Conservation (phyloP, 1,140 invertebrate genomes). For the Propsilocerus akamusi region DNA sequence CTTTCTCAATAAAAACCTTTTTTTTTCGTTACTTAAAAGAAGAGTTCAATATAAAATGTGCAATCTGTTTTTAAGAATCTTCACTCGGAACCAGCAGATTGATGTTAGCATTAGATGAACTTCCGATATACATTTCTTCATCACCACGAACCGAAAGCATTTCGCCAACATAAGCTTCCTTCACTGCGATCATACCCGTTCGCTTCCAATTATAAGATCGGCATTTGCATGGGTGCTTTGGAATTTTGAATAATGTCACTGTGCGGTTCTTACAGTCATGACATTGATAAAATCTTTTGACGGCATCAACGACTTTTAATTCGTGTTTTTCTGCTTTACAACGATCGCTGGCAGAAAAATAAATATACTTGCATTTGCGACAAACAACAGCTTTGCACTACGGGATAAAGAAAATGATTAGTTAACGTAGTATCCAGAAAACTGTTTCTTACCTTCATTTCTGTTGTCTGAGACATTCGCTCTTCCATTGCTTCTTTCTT, state of each 20-base stretch:
- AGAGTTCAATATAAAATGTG: no score
- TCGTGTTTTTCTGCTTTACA: constrained; percentile 70
- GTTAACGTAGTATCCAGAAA: not conserved
- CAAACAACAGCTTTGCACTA: constrained; percentile 74
- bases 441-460: constrained; percentile 28
- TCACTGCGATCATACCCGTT: constrained; percentile 62
- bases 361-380: constrained; percentile 74
- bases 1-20: no score
- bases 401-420: not conserved
- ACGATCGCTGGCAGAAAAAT: constrained; percentile 60
- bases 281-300: constrained; percentile 84
- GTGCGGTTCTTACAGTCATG: constrained; percentile 68
- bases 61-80: not conserved
- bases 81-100: not conserved
- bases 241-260: constrained; percentile 54
- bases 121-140: constrained; percentile 48
- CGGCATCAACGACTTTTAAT: constrained; percentile 52
- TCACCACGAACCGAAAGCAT: constrained; percentile 48
- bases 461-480: constrained; percentile 73
- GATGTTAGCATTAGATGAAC: constrained; percentile 9
- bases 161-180: constrained; percentile 27
- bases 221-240: constrained; percentile 58
- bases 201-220: constrained; percentile 50
- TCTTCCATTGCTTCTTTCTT: constrained; percentile 82
- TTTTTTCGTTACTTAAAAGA: no score